phyloP scores from a whole-genome alignment of 2,113 vertebrate species.

The Euleptes europaea region DNA sequence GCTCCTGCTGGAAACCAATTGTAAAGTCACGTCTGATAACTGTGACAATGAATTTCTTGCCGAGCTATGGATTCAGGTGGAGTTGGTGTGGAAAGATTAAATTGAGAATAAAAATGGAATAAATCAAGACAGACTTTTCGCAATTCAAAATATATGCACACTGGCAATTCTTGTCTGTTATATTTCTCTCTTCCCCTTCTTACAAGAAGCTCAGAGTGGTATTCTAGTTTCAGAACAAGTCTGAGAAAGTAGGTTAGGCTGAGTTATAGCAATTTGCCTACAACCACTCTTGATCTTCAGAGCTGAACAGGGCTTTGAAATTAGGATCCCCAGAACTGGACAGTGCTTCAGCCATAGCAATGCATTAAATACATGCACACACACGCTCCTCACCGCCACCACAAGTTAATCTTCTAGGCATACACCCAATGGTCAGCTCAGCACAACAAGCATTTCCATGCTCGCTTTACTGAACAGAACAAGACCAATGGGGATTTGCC shows the following conservation, averaged over 20 bases:
- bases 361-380: not conserved
- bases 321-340: not conserved
- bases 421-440: not conserved
- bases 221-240: not conserved
- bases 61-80: rapidly evolving
- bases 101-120: not conserved
- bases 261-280: not conserved
- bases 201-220: not conserved
- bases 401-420: not conserved
- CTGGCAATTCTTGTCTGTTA: not conserved
- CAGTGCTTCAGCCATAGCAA: not conserved
- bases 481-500: not conserved
- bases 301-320: not conserved
- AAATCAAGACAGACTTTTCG: not conserved
- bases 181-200: not conserved
- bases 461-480: not conserved
- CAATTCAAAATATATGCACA: not conserved
- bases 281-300: not conserved
- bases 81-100: not conserved
- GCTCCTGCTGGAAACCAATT: not conserved
- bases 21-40: not conserved
- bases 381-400: not conserved
- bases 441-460: not conserved
- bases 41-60: rapidly evolving
- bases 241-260: not conserved